phyloP scores from a whole-genome alignment of 2,113 vertebrate genomes.

The Calyptomena viridis region DNA sequence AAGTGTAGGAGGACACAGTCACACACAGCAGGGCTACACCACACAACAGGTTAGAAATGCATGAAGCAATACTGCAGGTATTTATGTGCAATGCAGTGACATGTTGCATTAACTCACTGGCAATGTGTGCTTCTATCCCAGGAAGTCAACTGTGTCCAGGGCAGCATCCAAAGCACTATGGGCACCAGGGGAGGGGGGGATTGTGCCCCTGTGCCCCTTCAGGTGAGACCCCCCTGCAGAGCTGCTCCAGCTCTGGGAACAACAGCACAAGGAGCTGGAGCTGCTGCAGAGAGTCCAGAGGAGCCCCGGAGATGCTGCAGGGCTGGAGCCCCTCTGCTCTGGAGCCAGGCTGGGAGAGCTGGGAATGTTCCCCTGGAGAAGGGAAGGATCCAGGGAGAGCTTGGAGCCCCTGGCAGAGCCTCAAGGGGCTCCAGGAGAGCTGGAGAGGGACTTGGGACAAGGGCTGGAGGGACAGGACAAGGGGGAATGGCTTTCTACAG shows the following conservation, averaged over 20 bases:
- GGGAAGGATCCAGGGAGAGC: rapidly evolving
- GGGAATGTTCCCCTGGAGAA: rapidly evolving
- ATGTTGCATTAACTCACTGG: neutral
- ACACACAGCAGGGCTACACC: neutral
- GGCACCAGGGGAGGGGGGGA: neutral
- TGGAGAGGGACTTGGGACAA: neutral
- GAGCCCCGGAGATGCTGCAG: rapidly evolving
- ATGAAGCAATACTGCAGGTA: rapidly evolving
- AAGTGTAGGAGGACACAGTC: neutral
- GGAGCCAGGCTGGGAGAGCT: neutral
- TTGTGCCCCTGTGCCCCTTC: neutral
- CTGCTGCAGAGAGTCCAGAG: neutral
- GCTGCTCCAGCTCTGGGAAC: neutral
- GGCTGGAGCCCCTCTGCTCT: neutral
- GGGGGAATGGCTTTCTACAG: neutral
- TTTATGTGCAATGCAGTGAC: neutral
- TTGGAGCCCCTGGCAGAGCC: rapidly evolving
- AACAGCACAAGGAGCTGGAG: rapidly evolving
- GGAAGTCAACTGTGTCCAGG: no score
- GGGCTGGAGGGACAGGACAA: neutral
- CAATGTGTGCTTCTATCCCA: neutral
- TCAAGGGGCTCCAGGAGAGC: neutral
- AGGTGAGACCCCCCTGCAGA: neutral
- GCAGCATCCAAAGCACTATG: rapidly evolving
- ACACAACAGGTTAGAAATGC: neutral